Evolutionary conservation across 2,797 vertebrate genomes (phyloP), one percentile per base, ranked within the genome.

Genomic region (Gymnodraco acuticeps): DNA sequence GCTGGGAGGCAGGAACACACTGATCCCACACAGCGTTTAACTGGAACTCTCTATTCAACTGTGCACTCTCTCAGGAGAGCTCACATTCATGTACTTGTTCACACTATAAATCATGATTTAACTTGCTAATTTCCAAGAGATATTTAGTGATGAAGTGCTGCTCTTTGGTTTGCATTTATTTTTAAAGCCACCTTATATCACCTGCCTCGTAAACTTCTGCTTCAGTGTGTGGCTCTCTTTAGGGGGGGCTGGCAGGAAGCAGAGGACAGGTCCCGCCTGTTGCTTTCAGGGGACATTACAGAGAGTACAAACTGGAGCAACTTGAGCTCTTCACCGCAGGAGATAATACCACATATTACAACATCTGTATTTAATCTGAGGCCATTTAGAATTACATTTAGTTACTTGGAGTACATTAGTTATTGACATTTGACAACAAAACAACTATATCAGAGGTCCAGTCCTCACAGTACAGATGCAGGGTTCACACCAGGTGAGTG

Each of bases 11-110:
- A 75, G 70, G 27, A 61, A 43, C 52, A 67, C 81, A 72, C 5
- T 73, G 71, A 88, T 77, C 75, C 67, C 75, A 77, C 76, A 75
- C 69, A 77, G 74, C 74, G 65, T 27, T 3, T 27, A 27, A 27
- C 23, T 27, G 23, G 23, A 27, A 27, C 50, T 73, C n/a, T 27
- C 33, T 43, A 8, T 33, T 61, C 54, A 45, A 63, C 66, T 8
- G 7, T 59, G 60, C 55, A 20, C 27, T 63, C 59, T 31, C 51
- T 51, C 67, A 66, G 45, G 38, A 68, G 53, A 55, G 73, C 23
- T 56, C 8, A 64, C 43, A 58, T 47, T 77, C 14, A 14, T 52
- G 13, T 41, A 64, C 50, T 27, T 0, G 16, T n/a, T 20, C 17
- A 76, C 13, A 54, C 16, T 31, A 70, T 72, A 52, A 42, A 79